Base-by-base conservation (phyloP, 2,113 vertebrate genomes). In the Ceuthmochares aereus region DNA sequence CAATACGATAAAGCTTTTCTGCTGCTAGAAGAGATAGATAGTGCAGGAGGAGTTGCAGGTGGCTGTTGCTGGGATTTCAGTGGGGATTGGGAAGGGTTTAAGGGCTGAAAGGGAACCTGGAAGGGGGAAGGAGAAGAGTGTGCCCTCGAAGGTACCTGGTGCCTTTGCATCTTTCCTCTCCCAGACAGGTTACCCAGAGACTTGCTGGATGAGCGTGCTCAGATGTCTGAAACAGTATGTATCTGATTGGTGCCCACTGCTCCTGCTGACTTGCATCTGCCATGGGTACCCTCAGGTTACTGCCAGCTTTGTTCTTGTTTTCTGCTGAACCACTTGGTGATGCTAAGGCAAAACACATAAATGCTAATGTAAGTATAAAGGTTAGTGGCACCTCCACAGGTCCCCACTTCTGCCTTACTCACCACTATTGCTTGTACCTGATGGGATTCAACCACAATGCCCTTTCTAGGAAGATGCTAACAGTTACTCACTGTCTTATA, bases 261-360 rank as follows among this genome's bases (percentile, higher is more conserved):
- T 82, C 29, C 32, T 0, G 0, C 32, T 85, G 55, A 43, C 29
- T 72, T 34, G 23, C 2, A 1, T 72, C 49, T 67, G 45, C 62
- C 2, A 0, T 49, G n/a, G 11, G 13, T 42, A 21, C 45, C 40
- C 27, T 72, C 70, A 23, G 19, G 58, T 87, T 66, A 54, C 27
- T 51, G 45, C 56, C 52, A 52, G 18, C 34, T 19, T 81, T 3
- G 0, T 37, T 70, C 72, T 72, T 80, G 51, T 70, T 87, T 91
- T 13, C 32, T 11, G 17, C 21, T 68, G 74, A 80, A 89, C 66
- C 70, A 54, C 30, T 55, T 19, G 27, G 17, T 89, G 66, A 45
- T 1, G 3, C 5, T 9, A 42, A 83, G 63, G 32, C 9, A 56
- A 67, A 77, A 23, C 26, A 21, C 0, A 0, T 37, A 90, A 80